Percentiles rank a stretch among this genome's conserved stretches.
phyloP scores from a whole-genome alignment of 2,888 invertebrate species.

The Tholera decimalis region DNA sequence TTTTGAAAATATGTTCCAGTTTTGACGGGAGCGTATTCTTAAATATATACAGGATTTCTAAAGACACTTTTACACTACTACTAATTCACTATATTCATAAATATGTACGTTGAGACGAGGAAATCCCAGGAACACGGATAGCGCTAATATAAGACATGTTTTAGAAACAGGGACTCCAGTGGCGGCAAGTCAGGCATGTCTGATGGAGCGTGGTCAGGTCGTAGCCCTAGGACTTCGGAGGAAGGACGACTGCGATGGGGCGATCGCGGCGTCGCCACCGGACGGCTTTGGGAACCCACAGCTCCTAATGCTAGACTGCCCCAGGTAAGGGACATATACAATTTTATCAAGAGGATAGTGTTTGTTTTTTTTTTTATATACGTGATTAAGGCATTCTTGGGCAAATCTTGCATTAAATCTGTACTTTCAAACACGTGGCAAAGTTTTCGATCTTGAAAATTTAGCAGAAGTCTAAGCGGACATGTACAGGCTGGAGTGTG shows the following conservation, averaged over 20 bases:
- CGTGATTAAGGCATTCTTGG: no score
- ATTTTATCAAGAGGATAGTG: neutral
- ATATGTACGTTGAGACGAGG: no score
- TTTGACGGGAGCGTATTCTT: no score
- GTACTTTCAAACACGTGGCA: no score
- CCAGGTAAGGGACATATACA: conserved; percentile 73
- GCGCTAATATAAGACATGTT: conserved; percentile 2
- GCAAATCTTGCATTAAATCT: no score
- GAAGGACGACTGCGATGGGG: conserved; percentile 95
- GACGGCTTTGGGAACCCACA: conserved; percentile 93
- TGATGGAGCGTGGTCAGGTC: conserved; percentile 83
- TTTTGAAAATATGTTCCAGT: no score
- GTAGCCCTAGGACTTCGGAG: conserved; percentile 83
- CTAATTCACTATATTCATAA: no score
- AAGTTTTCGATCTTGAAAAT: no score
- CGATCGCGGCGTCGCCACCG: conserved; percentile 93
- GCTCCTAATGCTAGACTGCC: conserved; percentile 88
- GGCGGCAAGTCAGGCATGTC: conserved; percentile 71
- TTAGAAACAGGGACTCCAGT: conserved; percentile 74
- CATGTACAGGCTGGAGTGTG: no score
- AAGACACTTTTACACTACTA: no score
- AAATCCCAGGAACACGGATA: neutral
- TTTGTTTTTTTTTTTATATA: neutral
- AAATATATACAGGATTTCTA: no score
- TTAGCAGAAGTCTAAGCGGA: no score